phyloP scores from a whole-genome alignment of 2,888 invertebrate species.

The Drepanosiphum platanoidis region DNA sequence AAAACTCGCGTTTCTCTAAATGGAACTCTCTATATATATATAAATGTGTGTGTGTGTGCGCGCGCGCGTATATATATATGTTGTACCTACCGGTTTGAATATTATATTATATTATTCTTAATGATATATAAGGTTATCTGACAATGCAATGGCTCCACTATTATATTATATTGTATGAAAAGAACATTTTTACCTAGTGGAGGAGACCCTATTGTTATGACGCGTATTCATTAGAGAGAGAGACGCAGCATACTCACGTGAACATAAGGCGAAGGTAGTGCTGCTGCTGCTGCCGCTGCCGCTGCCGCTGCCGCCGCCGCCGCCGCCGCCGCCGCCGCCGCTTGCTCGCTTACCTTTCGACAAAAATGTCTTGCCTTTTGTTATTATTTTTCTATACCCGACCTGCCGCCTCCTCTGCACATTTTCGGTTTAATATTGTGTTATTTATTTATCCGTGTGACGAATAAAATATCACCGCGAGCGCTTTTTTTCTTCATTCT shows the following conservation, averaged over 20 bases:
- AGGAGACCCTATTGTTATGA: conserved; percentile 59
- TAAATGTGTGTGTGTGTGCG: no score
- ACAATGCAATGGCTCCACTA: conserved; percentile 57
- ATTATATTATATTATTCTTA: conserved; percentile 60
- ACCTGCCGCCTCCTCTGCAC: conserved; percentile 26
- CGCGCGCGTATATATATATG: not conserved
- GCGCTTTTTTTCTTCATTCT: not conserved
- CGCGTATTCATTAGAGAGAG: conserved; percentile 57
- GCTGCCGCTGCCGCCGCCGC: no score
- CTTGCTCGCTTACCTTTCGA: conserved; percentile 56
- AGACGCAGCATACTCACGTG: not conserved
- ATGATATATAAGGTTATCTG: conserved; percentile 60
- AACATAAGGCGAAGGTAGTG: conserved; percentile 43
- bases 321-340: no score
- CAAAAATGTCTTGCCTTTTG: conserved; percentile 60
- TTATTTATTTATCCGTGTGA: conserved; percentile 10
- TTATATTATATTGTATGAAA: conserved; percentile 59
- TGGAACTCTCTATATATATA: conserved; percentile 15
- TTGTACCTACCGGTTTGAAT: conserved; percentile 50
- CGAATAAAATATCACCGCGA: not conserved
- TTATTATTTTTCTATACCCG: conserved; percentile 42
- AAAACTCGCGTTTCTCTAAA: conserved; percentile 25
- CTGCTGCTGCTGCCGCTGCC: no score
- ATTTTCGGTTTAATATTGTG: conserved; percentile 35
- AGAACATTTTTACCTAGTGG: conserved; percentile 58